phyloP scores from a whole-genome alignment of 2,888 invertebrate species.

The Andrena bicolor region DNA sequence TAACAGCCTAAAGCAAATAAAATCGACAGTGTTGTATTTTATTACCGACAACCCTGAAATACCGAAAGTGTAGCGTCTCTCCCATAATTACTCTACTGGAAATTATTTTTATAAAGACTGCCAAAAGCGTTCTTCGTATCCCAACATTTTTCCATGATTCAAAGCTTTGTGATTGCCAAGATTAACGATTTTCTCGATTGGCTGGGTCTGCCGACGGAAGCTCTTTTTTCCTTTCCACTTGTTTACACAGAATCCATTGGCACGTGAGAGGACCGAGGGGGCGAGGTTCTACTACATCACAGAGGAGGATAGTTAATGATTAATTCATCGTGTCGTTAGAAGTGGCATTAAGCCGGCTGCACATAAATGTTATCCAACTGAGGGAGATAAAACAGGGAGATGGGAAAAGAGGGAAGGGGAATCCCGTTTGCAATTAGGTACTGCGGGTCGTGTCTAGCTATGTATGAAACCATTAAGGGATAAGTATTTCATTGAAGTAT shows the following conservation, averaged over 20 bases:
- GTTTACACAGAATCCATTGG: conserved; percentile 38
- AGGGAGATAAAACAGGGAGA: conserved; percentile 38
- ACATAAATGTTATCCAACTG: conserved; percentile 69
- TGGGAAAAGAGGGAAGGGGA: neutral
- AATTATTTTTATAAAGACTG: no score
- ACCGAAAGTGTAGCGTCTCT: no score
- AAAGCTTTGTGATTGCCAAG: conserved; percentile 14
- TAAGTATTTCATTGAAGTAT: conserved; percentile 83
- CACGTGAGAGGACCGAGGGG: conserved; percentile 21
- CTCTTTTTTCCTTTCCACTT: conserved; percentile 51
- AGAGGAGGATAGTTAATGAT: conserved; percentile 65
- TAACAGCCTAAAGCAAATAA: no score
- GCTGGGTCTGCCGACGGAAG: conserved; percentile 20
- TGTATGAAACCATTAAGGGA: conserved; percentile 76
- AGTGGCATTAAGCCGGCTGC: conserved; percentile 74
- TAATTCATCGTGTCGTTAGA: conserved; percentile 76
- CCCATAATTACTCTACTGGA: no score
- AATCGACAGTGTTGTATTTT: no score
- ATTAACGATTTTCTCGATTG: conserved; percentile 42
- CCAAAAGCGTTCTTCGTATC: neutral
- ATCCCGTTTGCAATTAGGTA: conserved; percentile 18
- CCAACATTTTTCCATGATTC: conserved; percentile 11
- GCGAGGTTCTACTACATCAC: conserved; percentile 1
- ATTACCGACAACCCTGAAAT: no score
- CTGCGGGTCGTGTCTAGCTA: conserved; percentile 18